These are phyloP conservation scores for Thaumetopoea pityocampa DNA, from an alignment of 1,140 invertebrate genomes.

Conservation along the genomic window DNA sequence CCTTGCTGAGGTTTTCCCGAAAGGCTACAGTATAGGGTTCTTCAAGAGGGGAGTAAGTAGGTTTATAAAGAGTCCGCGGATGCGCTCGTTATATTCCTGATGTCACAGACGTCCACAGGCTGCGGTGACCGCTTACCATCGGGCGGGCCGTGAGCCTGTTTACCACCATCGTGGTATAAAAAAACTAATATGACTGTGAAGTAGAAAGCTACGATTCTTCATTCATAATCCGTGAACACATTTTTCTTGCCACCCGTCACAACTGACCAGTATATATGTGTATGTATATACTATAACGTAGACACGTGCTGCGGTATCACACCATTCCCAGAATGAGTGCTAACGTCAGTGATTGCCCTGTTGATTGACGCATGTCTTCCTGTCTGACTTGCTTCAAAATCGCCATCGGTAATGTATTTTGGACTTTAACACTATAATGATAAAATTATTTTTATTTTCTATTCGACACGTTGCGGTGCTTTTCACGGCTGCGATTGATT, in stretches of 20 bases:
- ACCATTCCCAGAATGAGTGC: constrained; percentile 43
- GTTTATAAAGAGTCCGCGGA: too few species aligned
- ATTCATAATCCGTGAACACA: constrained; percentile 20
- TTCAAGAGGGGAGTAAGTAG: too few species aligned
- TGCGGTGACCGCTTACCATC: too few species aligned
- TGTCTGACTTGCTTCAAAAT: constrained; percentile 34
- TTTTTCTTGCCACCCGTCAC: constrained; percentile 13
- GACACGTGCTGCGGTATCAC: constrained; percentile 30
- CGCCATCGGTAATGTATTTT: constrained; percentile 9
- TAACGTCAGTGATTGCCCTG: constrained; percentile 36
- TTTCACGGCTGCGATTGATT: constrained; percentile 39
- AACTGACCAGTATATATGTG: constrained; percentile 4
- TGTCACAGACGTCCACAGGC: too few species aligned
- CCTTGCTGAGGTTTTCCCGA: too few species aligned
- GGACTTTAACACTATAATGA: constrained; percentile 13
- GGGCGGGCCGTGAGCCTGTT: too few species aligned
- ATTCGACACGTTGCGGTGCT: constrained; percentile 18
- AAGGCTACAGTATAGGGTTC: too few species aligned
- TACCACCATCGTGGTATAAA: too few species aligned
- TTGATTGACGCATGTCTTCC: constrained; percentile 59
- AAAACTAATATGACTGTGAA: too few species aligned
- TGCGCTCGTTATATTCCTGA: too few species aligned
- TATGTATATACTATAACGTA: too few species aligned
- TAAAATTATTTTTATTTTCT: constrained; percentile 8
- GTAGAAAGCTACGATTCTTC: constrained; percentile 5